phyloP scores from a whole-genome alignment of 37 sponge, comb jelly and placozoan genomes.

The Eunapius fragilis region DNA sequence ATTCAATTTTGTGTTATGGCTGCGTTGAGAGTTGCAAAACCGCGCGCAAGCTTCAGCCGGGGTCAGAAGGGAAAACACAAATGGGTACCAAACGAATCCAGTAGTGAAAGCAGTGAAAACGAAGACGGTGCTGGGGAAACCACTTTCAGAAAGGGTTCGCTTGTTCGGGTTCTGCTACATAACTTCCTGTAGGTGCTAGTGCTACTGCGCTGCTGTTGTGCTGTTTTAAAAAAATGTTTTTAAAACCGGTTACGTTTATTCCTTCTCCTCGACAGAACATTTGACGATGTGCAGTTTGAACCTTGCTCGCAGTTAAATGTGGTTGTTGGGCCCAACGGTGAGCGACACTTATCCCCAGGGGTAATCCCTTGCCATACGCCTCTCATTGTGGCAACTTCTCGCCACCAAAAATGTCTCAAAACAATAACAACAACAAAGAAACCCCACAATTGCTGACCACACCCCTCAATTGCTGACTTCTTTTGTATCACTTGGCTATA shows the following conservation, averaged over 20 bases:
- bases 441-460: too few species aligned
- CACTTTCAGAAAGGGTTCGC: constrained; percentile 44
- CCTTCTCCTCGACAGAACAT: constrained; percentile 72
- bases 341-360: neutral
- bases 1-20: neutral
- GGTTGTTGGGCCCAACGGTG: constrained; percentile 95
- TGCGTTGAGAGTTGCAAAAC: neutral
- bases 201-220: neutral
- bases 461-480: too few species aligned
- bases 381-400: neutral
- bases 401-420: too few species aligned
- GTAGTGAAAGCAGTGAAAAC: neutral
- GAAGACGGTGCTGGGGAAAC: neutral
- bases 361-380: neutral
- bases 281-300: constrained; percentile 81
- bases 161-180: constrained; percentile 44
- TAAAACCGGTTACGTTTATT: neutral
- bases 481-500: too few species aligned
- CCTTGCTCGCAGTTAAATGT: constrained; percentile 88
- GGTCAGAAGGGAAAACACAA: neutral
- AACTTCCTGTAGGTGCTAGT: constrained; percentile 69
- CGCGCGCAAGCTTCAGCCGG: neutral
- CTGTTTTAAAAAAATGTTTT: neutral
- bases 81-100: neutral
- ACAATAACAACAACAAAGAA: too few species aligned